Base-by-base conservation (phyloP, 2,113 vertebrate genomes). In the Tor tambroides region DNA sequence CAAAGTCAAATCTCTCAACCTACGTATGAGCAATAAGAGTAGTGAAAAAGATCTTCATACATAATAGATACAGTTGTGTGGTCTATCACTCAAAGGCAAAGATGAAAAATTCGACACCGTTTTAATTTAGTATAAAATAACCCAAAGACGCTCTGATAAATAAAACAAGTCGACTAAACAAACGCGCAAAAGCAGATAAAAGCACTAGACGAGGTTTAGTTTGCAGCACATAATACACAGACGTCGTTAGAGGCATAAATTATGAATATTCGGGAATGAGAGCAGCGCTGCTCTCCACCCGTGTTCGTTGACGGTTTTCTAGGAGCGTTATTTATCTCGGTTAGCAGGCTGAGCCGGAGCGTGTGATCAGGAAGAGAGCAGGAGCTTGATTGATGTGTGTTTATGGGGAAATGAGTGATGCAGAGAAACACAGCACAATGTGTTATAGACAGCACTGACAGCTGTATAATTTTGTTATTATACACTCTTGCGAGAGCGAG, bases 401-500 rank as follows among this genome's bases (percentile, higher is more conserved):
- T 83, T 83, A 83, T 49, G 61, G 63, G 80, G 80, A 32, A 83
- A 83, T 83, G 63, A 83, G 63, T 83, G 80, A 83, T 69, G 38
- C 80, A 46, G 80, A 51, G 80, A 69, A 83, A 83, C 38, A 38
- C 23, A 69, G 26, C 41, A 51, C 80, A 69, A 69, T 83, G 80
- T 83, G 51, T 83, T 51, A 83, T 69, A 83, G 61, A 83, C 80
- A 69, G 26, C 38, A 46, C 9, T 83, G 80, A 83, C 80, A 83
- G 80, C 63, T 83, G 80, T 71, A 71, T 83, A 46, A 83, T 83
- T 83, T 69, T 46, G 80, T 69, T 83, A 69, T 83, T 83, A 83
- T 69, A 71, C 38, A 83, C 41, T 67, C 61, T 32, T 49, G 80
- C 9, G 43, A 69, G 41, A 83, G 80, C 41, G 38, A 49, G 80